Conservation (phyloP, 1,140 invertebrate genomes). For the Anastatus disparis region DNA sequence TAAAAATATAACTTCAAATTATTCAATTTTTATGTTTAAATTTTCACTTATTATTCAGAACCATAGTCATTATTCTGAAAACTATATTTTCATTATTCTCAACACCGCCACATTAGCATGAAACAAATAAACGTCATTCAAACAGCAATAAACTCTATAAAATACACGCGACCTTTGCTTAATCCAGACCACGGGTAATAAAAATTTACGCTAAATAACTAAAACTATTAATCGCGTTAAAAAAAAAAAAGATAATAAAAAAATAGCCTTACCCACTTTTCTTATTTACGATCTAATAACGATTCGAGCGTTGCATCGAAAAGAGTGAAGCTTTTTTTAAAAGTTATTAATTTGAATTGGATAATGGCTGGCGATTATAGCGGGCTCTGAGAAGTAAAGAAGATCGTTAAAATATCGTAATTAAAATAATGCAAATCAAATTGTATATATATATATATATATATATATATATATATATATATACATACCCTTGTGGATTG, state of each 20-base stretch:
- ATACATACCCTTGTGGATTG: slow-evolving; percentile 22
- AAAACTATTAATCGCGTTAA: not conserved
- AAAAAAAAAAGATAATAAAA: not conserved
- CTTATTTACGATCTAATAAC: slow-evolving; percentile 22
- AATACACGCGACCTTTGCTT: not conserved
- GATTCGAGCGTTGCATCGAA: too few relatives aligned
- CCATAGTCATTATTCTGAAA: too few relatives aligned
- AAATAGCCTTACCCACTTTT: not conserved
- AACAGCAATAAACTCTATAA: not conserved
- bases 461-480: too few relatives aligned
- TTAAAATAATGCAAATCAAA: slow-evolving; percentile 29
- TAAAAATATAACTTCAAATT: too few relatives aligned
- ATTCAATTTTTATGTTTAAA: too few relatives aligned
- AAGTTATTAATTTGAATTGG: slow-evolving; percentile 1
- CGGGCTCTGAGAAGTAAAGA: not conserved
- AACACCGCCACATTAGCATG: too few relatives aligned
- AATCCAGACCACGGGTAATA: not conserved
- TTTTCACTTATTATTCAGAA: too few relatives aligned
- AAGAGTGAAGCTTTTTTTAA: too few relatives aligned
- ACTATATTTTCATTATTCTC: too few relatives aligned
- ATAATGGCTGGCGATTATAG: slow-evolving; percentile 25
- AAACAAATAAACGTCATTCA: too few relatives aligned
- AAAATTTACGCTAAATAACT: not conserved
- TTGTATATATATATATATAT: too few relatives aligned
- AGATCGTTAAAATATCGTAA: slow-evolving; percentile 21